Evolutionary conservation across 2,888 invertebrate species (phyloP), one percentile per base, ranked within the genome.

Genomic region (Lasioglossum pauxillum): DNA sequence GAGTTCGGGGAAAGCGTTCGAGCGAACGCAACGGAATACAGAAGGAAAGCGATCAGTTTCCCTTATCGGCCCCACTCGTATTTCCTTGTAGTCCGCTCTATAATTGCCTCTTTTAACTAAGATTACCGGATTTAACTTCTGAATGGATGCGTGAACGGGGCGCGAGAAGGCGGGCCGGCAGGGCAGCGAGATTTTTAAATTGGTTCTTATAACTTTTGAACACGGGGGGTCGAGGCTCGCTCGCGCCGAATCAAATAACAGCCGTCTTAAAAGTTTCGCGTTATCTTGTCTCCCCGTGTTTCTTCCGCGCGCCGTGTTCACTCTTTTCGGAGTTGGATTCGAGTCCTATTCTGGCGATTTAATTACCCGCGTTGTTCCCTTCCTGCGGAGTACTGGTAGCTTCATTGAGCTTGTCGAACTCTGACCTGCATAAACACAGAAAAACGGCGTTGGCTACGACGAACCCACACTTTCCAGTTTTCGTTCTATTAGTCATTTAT

Each of bases 21-120:
- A 71, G 71, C 31, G 75, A 73, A 35, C 46, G 69, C 53, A 73
- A 73, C 31, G 75, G 82, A 46, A 71, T 19, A 78, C 69, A 83
- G 81, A 85, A 87, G 80, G 81, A 79, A 74, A 80, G 84, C 73
- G 90, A 94, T 94, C 93, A 93, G 91, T 93, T 94, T 92, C 90
- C 90, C 92, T 93, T 94, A 93, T 94, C 93, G 89, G 90, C 81
- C 84, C 38, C 88, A 87, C 90, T 91, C 93, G 91, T 92, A 94
- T 93, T 92, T 93, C 84, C 91, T 92, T 91, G 90, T 91, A 92
- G 84, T 89, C 91, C 89, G 86, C 89, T 92, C 94, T 93, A 93
- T 94, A 94, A 94, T 94, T 94, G 93, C 93, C 94, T 95, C 93
- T 93, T 94, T 95, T 94, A 94, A 93, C 94, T 94, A 94, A 94